phyloP scores from a whole-genome alignment of 2,113 vertebrate species.

The Protobothrops mucrosquamatus region DNA sequence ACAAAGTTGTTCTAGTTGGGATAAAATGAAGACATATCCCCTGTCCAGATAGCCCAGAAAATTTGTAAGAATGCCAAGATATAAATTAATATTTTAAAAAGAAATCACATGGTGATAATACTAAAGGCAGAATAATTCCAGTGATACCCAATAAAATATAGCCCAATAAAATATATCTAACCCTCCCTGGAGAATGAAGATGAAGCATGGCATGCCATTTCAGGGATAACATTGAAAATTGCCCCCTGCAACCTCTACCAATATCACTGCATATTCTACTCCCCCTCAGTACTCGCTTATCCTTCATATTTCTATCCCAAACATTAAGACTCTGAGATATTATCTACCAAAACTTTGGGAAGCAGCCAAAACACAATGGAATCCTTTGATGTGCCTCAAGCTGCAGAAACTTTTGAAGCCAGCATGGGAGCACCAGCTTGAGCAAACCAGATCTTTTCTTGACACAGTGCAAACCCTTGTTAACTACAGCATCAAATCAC shows the following conservation, averaged over 20 bases:
- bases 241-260: neutral
- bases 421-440: neutral
- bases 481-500: neutral
- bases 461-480: neutral
- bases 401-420: constrained; percentile 12
- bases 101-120: neutral
- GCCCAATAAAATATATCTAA: neutral
- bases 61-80: neutral
- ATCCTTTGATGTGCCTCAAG: constrained; percentile 18
- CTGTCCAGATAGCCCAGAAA: neutral
- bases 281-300: neutral
- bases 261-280: neutral
- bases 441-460: neutral
- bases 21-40: neutral
- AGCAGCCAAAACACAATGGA: neutral
- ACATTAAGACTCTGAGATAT: neutral
- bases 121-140: neutral
- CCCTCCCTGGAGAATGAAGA: neutral
- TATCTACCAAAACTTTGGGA: constrained; percentile 3
- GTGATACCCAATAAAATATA: neutral
- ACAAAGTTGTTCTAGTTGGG: neutral
- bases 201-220: neutral
- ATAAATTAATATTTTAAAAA: neutral
- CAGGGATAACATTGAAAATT: neutral
- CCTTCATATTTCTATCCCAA: constrained; percentile 6